Percentiles rank a stretch among this genome's conserved stretches.
These are phyloP conservation scores for Pachypeltis micranthus DNA, from an alignment of 1,140 invertebrate genomes.

Conservation along the genomic window DNA sequence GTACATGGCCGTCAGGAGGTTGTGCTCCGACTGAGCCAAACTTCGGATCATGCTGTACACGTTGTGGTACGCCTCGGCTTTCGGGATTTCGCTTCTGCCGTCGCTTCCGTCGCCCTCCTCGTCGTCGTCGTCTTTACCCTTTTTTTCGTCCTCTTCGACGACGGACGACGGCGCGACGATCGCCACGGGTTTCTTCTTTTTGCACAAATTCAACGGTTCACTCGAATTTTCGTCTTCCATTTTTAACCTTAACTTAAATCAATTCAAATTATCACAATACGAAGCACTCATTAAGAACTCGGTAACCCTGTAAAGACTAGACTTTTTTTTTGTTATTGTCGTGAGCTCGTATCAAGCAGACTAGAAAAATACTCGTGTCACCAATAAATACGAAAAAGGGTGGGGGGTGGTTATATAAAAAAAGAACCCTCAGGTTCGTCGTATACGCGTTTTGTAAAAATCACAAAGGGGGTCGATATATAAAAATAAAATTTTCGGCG, in stretches of 20 bases:
- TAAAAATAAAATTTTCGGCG: conserved; percentile 13
- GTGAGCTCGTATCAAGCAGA: not conserved
- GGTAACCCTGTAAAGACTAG: conserved; percentile 14
- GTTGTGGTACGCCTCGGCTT: conserved; percentile 4
- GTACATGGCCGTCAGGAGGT: conserved; percentile 46
- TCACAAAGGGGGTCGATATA: conserved; percentile 13
- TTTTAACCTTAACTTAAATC: conserved; percentile 2
- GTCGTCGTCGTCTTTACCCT: conserved; percentile 26
- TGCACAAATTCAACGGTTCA: conserved; percentile 35
- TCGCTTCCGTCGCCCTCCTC: not conserved
- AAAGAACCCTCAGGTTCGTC: conserved; percentile 11
- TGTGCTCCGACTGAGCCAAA: conserved; percentile 40
- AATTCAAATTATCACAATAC: not conserved
- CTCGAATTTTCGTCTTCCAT: conserved; percentile 22
- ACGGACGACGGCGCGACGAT: conserved; percentile 35
- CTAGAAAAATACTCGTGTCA: not conserved
- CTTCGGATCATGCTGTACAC: conserved; percentile 23
- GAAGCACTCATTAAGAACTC: not conserved
- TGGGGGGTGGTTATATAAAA: too few species aligned
- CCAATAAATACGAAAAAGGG: too few species aligned
- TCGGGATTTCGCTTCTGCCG: not conserved
- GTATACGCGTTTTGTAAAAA: conserved; percentile 13
- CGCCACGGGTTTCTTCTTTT: conserved; percentile 39
- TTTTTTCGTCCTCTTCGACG: conserved; percentile 25
- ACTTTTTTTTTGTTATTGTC: conserved; percentile 16